Evolutionary conservation across 2,888 invertebrate genomes (phyloP), one percentile per base, ranked within the genome.

Genomic region (Liodrosophila aerea): DNA sequence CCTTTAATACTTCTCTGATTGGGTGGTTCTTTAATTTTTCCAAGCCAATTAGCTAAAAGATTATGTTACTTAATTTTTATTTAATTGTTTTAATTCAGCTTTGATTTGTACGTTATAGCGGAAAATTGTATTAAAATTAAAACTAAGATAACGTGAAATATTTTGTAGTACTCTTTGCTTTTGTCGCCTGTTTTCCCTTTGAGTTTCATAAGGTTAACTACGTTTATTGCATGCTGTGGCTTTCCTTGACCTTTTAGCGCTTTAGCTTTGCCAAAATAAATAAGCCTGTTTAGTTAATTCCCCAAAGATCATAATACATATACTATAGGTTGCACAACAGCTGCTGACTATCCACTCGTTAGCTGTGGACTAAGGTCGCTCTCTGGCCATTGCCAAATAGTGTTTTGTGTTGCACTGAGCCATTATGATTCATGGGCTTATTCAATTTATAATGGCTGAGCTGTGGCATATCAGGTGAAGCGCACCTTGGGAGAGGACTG

Each of bases 281-380:
- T n/a, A 9, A 40, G 50, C 45, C 54, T 37, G 44, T 12, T 31
- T 43, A 46, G 37, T 67, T 62, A 56, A 62, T 60, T 53, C 64
- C 74, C 68, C 56, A 61, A 44, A 61, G 74, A 71, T 58, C 71
- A 71, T 74, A 65, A 74, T 68, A 56, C 64, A 52, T 44, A 68
- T 73, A 22, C 2, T 22, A 22, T 22, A 74, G 71, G 71, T 74
- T 71, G 64, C 64, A 54, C 59, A 73, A 64, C 71, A 64, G 50
- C 53, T 63, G 57, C 44, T 39, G 64, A 54, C 45, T 16, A 29
- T n/a, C 31, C n/a, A 3, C 30, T 30, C 4, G 2, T 22, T 22
- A 22, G 22, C 5, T 22, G 2, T 22, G 22, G 22, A 22, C 22
- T 22, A 22, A 22, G 5, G 22, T 5, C 22, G 22, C 22, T 4